Evolutionary conservation across 2,113 vertebrate species (phyloP), one percentile per base, ranked within the genome.

Genomic region (Ascaphus truei): DNA sequence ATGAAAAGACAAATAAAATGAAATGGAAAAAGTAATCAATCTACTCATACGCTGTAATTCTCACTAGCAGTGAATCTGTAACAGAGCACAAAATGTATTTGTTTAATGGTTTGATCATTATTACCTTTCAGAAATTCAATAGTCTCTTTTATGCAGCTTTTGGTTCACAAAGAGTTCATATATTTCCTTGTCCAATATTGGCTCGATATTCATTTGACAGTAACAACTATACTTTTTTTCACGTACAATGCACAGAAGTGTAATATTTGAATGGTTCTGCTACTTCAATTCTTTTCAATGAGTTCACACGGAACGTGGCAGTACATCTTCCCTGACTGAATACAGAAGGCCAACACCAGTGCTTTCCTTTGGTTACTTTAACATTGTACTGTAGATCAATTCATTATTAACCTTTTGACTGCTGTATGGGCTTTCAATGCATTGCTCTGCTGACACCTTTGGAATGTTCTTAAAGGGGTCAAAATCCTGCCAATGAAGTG

Each of bases 71-170:
- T 2, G 26, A 62, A 26, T 61, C 23, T 29, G 29, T 43, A 29
- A 29, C 6, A 23, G 37, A 30, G 58, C 18, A 11, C 11, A 33
- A 22, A 63, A 31, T 47, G 60, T 48, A 25, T 64, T 26, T 25
- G 33, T 65, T 53, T 65, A 65, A 53, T 23, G 34, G 47, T 41
- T 30, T 37, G n/a, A 30, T 65, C n/a, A 43, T 65, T 37, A 65
- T 65, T 64, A 37, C 41, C 30, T 34, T 36, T 29, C 34, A 55
- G 25, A 41, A 55, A 41, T 26, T 34, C 48, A 18, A 27, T 65
- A 5, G 29, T 4, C 30, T 36, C 45, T 26, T 36, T 63, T 63
- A 63, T 50, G 13, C 31, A 4, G 25, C 30, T 10, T 4, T 25
- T 23, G 50, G 48, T 53, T 27, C 62, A 29, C n/a, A 13, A 33